Base-by-base conservation (phyloP, 2,888 invertebrate genomes). In the Ophonus ardosiacus region DNA sequence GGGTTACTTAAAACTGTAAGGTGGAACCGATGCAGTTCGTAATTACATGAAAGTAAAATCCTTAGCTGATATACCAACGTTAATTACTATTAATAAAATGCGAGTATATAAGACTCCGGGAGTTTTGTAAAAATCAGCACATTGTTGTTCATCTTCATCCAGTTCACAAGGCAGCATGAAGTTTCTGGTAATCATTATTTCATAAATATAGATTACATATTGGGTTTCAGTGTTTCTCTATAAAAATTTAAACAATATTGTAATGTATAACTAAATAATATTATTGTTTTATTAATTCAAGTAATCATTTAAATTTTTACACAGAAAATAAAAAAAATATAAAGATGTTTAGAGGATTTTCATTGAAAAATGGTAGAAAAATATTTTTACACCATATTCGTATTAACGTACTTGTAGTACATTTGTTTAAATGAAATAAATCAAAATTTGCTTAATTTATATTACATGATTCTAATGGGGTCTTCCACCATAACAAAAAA, bases 21-120 rank as follows among this genome's bases (percentile, higher is more conserved):
- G 51, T 51, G 43, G 17, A 56, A 76, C 56, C 51, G 76, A 43
- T 76, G 56, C 76, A 76, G 13, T 76, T 24, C 8, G n/a, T 76
- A 76, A 76, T 76, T 76, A 76, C 24, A 76, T 51, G 76, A 76
- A 76, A 76, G 76, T 76, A 51, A 76, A 76, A 76, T 56, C 21
- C 56, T 76, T 21, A 17, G 15, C 5, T 8, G 56, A 18, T 51
- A 15, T 76, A 18, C 51, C 18, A 56, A 76, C 31, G 24, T 24
- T 56, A 78, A 56, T 43, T 51, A 21, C 10, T 5, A 18, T 13
- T 74, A 51, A n/a, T 13, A 1, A 13, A 56, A n/a, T 4, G 57
- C 0, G 8, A 13, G 21, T 78, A 78, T 78, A 78, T 56, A 78
- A 78, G 5, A 7, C 56, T 8, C 2, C 10, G n/a, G 13, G 10